Conservation (phyloP, 2,113 vertebrate genomes). For the Cochlearius cochlearius region DNA sequence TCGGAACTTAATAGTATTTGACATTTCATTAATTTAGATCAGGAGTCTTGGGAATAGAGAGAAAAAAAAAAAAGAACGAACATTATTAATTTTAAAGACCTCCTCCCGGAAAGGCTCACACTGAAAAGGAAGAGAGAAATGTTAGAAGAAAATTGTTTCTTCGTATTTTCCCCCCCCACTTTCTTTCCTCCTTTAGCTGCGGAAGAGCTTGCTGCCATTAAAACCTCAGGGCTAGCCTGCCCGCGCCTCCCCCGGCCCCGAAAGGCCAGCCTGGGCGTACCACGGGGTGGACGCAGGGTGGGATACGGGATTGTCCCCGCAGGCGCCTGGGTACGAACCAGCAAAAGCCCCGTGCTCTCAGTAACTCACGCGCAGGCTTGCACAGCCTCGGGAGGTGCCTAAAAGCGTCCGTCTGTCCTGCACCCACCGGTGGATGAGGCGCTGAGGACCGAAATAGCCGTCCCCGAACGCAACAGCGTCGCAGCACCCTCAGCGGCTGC, state of each 20-base stretch:
- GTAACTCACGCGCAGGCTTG: not conserved
- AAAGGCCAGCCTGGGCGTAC: not conserved
- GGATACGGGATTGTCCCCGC: not conserved
- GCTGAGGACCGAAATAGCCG: not conserved
- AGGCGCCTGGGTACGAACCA: not conserved
- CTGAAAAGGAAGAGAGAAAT: not conserved
- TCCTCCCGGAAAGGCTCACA: not conserved
- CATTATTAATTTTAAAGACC: slow-evolving; percentile 44
- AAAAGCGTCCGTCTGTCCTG: rapidly evolving
- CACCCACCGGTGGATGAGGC: rapidly evolving
- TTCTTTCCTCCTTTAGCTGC: not conserved
- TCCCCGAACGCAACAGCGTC: not conserved
- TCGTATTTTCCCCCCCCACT: not conserved
- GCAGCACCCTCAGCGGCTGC: not conserved
- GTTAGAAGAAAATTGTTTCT: not conserved
- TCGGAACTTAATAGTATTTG: slow-evolving; percentile 34
- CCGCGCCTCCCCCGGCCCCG: not conserved
- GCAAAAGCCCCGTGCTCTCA: not conserved
- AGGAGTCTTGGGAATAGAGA: not conserved
- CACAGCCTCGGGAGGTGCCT: not conserved
- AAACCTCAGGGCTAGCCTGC: not conserved
- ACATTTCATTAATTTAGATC: slow-evolving; percentile 65
- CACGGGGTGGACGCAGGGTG: not conserved
- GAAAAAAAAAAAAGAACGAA: not conserved
- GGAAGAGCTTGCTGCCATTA: not conserved